Evolutionary conservation across 2,113 vertebrate genomes (phyloP), one percentile per base, ranked within the genome.

Genomic region (Alces alces): DNA sequence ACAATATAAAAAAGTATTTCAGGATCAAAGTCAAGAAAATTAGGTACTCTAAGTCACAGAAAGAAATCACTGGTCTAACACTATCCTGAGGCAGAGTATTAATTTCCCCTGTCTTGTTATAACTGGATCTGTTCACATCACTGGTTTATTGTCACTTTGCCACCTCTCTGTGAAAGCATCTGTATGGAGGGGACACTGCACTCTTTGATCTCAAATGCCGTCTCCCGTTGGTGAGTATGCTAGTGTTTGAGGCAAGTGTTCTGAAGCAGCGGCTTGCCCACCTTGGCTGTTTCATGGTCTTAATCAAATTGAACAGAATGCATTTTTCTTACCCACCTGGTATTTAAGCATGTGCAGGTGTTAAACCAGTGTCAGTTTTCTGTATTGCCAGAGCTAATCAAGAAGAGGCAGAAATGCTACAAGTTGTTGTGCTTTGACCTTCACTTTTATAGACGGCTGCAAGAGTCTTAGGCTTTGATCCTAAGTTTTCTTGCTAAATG

Each of bases 11-110:
- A 91, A 83, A 96, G 36, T 43, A 86, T 55, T 97, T 97, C 19
- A 94, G 90, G 96, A 88, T 82, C 50, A 85, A 88, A 87, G 33
- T 84, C 39, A 90, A 84, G 87, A 83, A 84, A 93, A 80, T 36
- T 45, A 91, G 47, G 0, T 88, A 39, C 78, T 88, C 5, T 30
- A 64, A 87, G 39, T 86, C 47, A 61, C 28, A 39, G 23, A 95
- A 66, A 76, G 27, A 76, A 87, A 87, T 54, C 54, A 28, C 50
- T 30, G 17, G 39, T 39, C 70, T 47, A 85, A 60, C 2, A 19
- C 27, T 33, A 0, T 43, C 23, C 27, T n/a, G 25, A 55, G 39
- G 25, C 28, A 61, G 54, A 47, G 45, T 60, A 19, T 96, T 73
- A 25, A 87, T 94, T 54, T 95, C 15, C 23, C 14, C 30, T 27